Base-by-base conservation (phyloP, 2,888 invertebrate genomes). In the Ceraclea dissimilis region DNA sequence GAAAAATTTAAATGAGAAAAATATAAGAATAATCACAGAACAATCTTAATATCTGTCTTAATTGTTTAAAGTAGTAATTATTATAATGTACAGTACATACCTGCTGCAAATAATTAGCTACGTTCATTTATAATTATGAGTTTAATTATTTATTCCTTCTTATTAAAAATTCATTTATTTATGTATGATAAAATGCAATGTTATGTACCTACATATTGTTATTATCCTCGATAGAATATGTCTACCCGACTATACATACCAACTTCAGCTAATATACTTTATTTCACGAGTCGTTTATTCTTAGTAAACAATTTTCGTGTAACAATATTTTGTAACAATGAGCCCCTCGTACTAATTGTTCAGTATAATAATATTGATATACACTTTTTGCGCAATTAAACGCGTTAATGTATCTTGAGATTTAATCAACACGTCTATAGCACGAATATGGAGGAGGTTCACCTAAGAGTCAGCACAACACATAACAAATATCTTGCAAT, bases 321-420 rank as follows among this genome's bases (percentile, higher is more conserved):
- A n/a, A 13, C 39, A n/a, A 13, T 16, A 39, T 39, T 39, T 39
- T 16, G 39, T n/a, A 39, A 16, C 16, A 39, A 39, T 4, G 39
- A 39, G 13, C 39, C 39, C 39, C n/a, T 16, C 16, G 13, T n/a
- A 39, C 39, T 39, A 39, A 39, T 39, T 39, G 39, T 39, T 39
- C n/a, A n/a, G n/a, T n/a, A n/a, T n/a, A n/a, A n/a, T n/a, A n/a
- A 16, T 39, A 39, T 39, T 39, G 39, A 39, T n/a, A 39, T 39
- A 16, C 39, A 39, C n/a, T 47, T 48, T 16, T 22, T 47, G 53
- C 53, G 21, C 53, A 53, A 49, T 53, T 53, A 48, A 53, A 53
- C 53, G 47, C 49, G 48, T 13, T 53, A 53, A 53, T 47, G 16
- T 39, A 39, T 39, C 13, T 39, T n/a, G 33, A 34, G 53, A 53